Evolutionary conservation across 2,888 invertebrate species (phyloP), one percentile per base, ranked within the genome.

Genomic region (Heliconius erato): DNA sequence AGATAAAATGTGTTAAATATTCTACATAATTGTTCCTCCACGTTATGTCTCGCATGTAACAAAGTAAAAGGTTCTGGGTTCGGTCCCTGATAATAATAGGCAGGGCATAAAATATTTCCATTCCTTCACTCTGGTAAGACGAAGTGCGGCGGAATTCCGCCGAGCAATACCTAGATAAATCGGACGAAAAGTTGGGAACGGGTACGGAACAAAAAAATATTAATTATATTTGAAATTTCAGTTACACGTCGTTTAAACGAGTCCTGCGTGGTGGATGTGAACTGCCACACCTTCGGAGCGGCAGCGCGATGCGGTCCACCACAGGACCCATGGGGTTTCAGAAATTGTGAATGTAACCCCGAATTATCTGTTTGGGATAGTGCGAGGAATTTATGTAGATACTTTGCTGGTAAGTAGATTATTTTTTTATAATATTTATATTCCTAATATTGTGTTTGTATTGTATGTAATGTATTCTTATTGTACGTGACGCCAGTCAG

Each of bases 261-360:
- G 74, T 89, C 92, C 0, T 96, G 96, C 35, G 82, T 91, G 0
- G 28, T 85, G 0, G 94, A 96, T 72, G 82, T 74, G 0, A 90
- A 89, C 87, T 96, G 96, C 72, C 91, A 91, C 74, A 95, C 96
- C 0, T 96, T 96, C 79, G 96, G 96, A 0, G 88, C 87, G 0
- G 90, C 91, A 0, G 84, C 91, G 0, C 84, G 87, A 0, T 96
- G 96, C 44, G 91, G 92, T 0, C 83, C 84, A 0, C 90, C 92
- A 0, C 87, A 87, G 40, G 85, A 79, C 0, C 88, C 87, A 0
- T 94, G 91, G 91, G 87, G 82, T 0, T 5, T 95, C 2, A 86
- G 94, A 9, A 84, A 35, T 26, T 96, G 96, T 84, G 91, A 91
- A 59, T 96, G 96, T 32, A 86, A 89, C 32, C 82, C 89, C 0